These are phyloP conservation scores for Zeuzera pyrina DNA, from an alignment of 2,888 invertebrate species.

Conservation along the genomic window DNA sequence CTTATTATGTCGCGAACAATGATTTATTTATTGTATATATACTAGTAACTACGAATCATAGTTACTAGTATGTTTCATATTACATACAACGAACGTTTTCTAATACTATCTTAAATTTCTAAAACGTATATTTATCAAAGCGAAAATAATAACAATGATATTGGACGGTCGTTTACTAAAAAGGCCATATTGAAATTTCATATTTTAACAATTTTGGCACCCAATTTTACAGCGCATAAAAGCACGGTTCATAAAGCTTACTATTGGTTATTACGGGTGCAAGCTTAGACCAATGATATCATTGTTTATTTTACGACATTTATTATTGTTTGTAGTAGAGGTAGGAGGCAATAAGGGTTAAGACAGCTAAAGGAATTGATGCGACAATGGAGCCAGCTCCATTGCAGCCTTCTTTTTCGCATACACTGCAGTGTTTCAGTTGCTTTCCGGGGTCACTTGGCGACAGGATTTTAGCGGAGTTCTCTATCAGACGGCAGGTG, in stretches of 20 bases:
- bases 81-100: too few species aligned
- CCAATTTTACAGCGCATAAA: conserved; percentile 2
- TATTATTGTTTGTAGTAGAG: conserved; percentile 51
- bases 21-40: too few species aligned
- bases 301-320: conserved; percentile 8
- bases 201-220: conserved; percentile 5
- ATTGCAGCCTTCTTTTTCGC: conserved; percentile 71
- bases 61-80: too few species aligned
- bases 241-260: conserved; percentile 3
- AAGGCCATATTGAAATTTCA: background rate
- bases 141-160: conserved; percentile 32
- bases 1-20: too few species aligned
- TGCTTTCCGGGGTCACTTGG: conserved; percentile 23
- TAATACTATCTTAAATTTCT: too few species aligned
- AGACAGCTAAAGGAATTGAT: conserved; percentile 43
- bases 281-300: conserved; percentile 6
- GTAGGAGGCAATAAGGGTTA: conserved; percentile 43
- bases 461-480: conserved; percentile 17
- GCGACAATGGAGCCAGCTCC: conserved; percentile 43
- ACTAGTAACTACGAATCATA: too few species aligned
- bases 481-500: conserved; percentile 37
- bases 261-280: conserved; percentile 1
- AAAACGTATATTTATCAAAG: conserved; percentile 24
- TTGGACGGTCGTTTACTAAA: conserved; percentile 30
- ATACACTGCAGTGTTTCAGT: conserved; percentile 52